A percentile compares a stretch with the other conserved stretches of the same genome.
Conservation (phyloP, 1,140 invertebrate genomes). For the Drosophila ercepeae region DNA sequence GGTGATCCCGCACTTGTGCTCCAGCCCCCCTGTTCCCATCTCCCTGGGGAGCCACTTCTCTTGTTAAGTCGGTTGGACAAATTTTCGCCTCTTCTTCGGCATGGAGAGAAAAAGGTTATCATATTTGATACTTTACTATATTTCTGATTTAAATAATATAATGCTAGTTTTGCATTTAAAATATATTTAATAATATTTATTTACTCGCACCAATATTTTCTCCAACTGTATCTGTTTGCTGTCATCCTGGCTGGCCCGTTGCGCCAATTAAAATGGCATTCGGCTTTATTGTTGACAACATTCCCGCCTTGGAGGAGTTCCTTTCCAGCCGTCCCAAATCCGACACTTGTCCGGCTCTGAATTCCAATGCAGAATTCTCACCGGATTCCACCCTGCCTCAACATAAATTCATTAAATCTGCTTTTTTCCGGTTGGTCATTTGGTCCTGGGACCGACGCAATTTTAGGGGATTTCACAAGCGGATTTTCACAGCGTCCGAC, state of each 20-base stretch:
- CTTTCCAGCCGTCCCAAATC: constrained; percentile 31
- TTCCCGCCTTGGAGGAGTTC: constrained; percentile 16
- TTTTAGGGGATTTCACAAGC: constrained; percentile 37
- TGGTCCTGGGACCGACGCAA: too few species aligned
- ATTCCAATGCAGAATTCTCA: neutral
- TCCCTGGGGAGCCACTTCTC: constrained; percentile 36
- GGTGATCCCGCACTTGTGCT: neutral
- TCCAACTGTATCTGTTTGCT: constrained; percentile 11
- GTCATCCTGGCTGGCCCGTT: constrained; percentile 44
- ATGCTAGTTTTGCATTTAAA: neutral
- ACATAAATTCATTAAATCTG: constrained; percentile 65
- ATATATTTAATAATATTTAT: neutral
- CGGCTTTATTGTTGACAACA: constrained; percentile 48
- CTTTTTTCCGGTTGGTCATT: constrained; percentile 28
- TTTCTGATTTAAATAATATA: neutral
- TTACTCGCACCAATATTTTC: neutral
- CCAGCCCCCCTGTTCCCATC: neutral
- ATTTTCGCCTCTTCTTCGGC: constrained; percentile 6
- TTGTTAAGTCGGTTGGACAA: neutral
- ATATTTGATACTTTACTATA: neutral
- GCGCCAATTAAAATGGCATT: constrained; percentile 79
- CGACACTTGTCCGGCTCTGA: constrained; percentile 43
- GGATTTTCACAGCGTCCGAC: neutral
- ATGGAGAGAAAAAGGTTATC: neutral
- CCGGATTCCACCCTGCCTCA: constrained; percentile 43